phyloP scores from a whole-genome alignment of 2,797 vertebrate species.

The Acipenser transmontanus region DNA sequence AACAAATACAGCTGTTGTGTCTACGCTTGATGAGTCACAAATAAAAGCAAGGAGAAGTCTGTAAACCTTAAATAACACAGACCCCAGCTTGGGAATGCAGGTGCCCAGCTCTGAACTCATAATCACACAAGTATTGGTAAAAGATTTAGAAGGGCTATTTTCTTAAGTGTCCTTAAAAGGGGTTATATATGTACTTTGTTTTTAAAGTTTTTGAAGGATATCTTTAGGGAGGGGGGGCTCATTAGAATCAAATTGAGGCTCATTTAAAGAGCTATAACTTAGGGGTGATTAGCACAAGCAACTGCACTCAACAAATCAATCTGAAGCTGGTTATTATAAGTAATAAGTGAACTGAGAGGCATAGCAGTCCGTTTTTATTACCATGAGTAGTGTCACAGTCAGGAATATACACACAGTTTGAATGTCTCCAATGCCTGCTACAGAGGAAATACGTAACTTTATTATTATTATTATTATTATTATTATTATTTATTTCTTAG shows the following conservation, averaged over 20 bases:
- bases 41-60: conserved; percentile 1
- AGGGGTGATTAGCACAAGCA: no score
- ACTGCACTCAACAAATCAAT: no score
- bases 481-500: no score
- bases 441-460: no score
- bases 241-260: neutral
- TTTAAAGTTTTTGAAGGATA: neutral
- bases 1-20: conserved; percentile 40
- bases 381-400: no score
- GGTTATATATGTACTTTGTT: neutral
- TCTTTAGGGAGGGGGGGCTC: neutral
- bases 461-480: no score
- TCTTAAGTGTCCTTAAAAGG: conserved; percentile 2
- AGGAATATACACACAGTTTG: no score
- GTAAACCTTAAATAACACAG: neutral
- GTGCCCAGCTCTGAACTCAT: conserved; percentile 22
- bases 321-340: no score
- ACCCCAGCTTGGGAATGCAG: neutral
- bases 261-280: neutral
- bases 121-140: neutral
- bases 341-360: no score
- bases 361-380: no score
- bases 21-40: neutral
- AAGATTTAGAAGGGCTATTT: conserved; percentile 20
- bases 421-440: no score